Evolutionary conservation across 2,888 invertebrate species (phyloP).

Genomic region (Drosophila maculinotata): DNA sequence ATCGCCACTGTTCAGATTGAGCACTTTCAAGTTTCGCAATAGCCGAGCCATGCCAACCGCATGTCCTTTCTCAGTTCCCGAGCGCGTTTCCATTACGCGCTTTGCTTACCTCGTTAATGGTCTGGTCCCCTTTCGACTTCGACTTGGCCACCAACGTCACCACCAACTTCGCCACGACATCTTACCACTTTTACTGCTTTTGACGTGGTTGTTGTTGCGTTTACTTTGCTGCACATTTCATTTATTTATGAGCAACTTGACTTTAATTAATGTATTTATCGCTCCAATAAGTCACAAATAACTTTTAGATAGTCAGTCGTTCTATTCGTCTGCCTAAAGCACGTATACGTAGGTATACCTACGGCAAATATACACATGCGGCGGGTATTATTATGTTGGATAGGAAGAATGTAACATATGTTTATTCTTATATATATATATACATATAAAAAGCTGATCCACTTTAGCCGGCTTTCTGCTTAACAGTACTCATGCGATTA

Average conservation of each 20-base stretch:
- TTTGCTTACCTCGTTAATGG: constrained; percentile 45
- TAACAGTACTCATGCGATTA: too few relatives aligned
- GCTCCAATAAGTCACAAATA: constrained; percentile 74
- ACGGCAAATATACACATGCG: not conserved
- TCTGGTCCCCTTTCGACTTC: constrained; percentile 2
- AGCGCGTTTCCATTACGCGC: constrained; percentile 34
- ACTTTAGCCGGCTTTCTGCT: too few relatives aligned
- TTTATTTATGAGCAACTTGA: constrained; percentile 78
- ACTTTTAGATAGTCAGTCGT: constrained; percentile 47
- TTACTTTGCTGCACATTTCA: constrained; percentile 63
- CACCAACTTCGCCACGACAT: constrained; percentile 20
- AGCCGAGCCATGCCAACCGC: constrained; percentile 12
- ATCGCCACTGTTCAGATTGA: constrained; percentile 24
- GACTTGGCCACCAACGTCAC: too few relatives aligned
- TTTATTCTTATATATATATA: too few relatives aligned
- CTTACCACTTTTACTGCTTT: constrained; percentile 37
- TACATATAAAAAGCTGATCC: too few relatives aligned
- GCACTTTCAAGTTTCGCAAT: constrained; percentile 35
- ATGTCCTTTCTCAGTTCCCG: constrained; percentile 33
- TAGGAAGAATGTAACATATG: not conserved
- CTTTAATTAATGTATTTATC: constrained; percentile 81
- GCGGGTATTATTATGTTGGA: not conserved
- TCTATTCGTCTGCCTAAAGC: not conserved
- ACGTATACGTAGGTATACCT: not conserved
- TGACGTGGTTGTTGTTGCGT: constrained; percentile 17